Percentiles rank a stretch among this genome's conserved stretches.
Conservation (phyloP, 2,888 invertebrate species). For the Hoplodrina blanda region DNA sequence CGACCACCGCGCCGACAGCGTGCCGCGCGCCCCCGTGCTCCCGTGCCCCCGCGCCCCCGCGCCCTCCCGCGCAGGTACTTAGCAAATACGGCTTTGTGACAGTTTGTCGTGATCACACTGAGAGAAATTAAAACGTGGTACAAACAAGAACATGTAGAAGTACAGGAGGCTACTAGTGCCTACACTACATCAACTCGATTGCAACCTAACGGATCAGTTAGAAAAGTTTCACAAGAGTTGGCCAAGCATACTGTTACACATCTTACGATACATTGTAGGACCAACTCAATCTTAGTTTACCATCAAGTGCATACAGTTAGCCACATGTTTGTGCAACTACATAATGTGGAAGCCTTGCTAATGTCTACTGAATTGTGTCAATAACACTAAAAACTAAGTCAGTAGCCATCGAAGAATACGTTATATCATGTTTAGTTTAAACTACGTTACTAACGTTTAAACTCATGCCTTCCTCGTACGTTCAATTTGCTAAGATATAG, state of each 20-base stretch:
- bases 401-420: too few relatives aligned
- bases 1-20: background rate
- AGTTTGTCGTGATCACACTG: slow-evolving; percentile 19
- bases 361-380: too few relatives aligned
- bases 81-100: slow-evolving; percentile 40
- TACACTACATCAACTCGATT: background rate
- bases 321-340: background rate
- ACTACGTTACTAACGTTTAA: too few relatives aligned
- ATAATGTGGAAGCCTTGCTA: background rate
- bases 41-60: too few relatives aligned
- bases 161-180: slow-evolving; percentile 20
- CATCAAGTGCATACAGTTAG: too few relatives aligned
- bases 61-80: slow-evolving; percentile 1
- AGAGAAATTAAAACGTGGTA: slow-evolving; percentile 9
- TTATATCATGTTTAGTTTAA: too few relatives aligned
- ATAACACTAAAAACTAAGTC: too few relatives aligned
- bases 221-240: too few relatives aligned
- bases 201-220: too few relatives aligned
- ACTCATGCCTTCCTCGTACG: too few relatives aligned
- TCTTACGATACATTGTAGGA: background rate
- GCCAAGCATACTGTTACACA: too few relatives aligned
- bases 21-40: background rate
- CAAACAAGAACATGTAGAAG: background rate
- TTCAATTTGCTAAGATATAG: too few relatives aligned
- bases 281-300: background rate